Evolutionary conservation across 2,888 invertebrate genomes (phyloP), one percentile per base, ranked within the genome.

Genomic region (Meandrusa payeni): DNA sequence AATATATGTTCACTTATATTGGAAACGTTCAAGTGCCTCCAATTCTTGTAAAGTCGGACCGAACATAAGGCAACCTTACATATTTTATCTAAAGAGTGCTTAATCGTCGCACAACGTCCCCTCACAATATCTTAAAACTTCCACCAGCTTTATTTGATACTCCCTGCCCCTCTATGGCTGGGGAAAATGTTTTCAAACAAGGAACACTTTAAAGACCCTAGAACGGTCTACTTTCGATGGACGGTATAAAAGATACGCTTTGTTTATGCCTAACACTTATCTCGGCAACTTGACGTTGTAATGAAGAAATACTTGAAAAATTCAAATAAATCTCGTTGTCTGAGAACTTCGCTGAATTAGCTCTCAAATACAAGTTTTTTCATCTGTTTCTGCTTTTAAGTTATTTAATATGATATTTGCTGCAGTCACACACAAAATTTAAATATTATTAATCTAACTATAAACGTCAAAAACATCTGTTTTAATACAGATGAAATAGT

Each of bases 41-140:
- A 58, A 73, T 64, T 65, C 61, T 57, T 64, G 65, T 64, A 54
- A 56, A 61, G 41, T 47, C 64, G 67, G 66, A 63, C 62, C 70
- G 61, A 61, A 60, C 61, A 51, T 57, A 63, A 74, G 70, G 69
- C 77, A 77, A 81, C 79, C 81, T 83, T 80, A 81, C 81, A 82
- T 83, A 83, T 82, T 83, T 85, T 82, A 86, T 83, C 82, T 82
- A 69, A 66, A 78, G 75, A 75, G 70, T 64, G 69, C 69, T 75
- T 78, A 80, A 83, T 83, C 80, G 82, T 74, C 78, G 76, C 77
- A 72, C 69, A 75, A 51, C 67, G 67, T 67, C 73, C 76, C 58
- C 61, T 72, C 71, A 68, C 64, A 73, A 69, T 72, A 70, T 72
- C 69, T 73, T 69, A 64, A 69, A 65, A 70, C 67, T 67, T 57